Evolutionary conservation across 2,888 invertebrate genomes (phyloP).

Genomic region (Rutpela maculata): DNA sequence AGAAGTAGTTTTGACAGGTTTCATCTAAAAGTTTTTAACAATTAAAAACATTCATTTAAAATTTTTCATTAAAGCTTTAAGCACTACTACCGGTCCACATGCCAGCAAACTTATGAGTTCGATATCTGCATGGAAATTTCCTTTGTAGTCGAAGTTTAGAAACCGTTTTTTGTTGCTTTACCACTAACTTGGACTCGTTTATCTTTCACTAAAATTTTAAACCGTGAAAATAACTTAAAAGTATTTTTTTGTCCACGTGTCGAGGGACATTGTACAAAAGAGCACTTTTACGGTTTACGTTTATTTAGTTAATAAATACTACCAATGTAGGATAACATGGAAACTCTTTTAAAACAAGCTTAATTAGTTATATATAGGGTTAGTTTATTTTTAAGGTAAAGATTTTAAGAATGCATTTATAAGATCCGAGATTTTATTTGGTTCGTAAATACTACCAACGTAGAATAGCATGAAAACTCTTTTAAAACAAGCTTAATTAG

Average conservation of each 20-base stretch:
- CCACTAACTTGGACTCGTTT: neutral
- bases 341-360: neutral
- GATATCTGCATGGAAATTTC: conserved; percentile 1
- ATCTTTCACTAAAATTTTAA: neutral
- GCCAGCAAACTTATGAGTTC: conserved; percentile 6
- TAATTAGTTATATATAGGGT: neutral
- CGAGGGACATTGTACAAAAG: neutral
- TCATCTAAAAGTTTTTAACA: conserved; percentile 27
- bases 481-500: too few relatives aligned
- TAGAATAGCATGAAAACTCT: too few relatives aligned
- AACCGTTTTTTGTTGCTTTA: neutral
- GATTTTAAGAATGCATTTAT: too few relatives aligned
- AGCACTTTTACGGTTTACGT: neutral
- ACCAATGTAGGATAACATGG: neutral
- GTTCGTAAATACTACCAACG: too few relatives aligned
- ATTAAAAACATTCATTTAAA: conserved; percentile 30
- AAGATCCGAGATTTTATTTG: too few relatives aligned
- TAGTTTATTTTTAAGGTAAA: too few relatives aligned
- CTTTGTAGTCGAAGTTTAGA: neutral
- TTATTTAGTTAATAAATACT: neutral
- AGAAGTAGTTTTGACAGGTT: conserved; percentile 30
- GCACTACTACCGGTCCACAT: neutral
- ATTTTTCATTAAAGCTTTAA: conserved; percentile 22
- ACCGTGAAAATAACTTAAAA: neutral
- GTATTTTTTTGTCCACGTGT: neutral